Conservation (phyloP, 2,888 invertebrate species). For the Ichneumon xanthorius region DNA sequence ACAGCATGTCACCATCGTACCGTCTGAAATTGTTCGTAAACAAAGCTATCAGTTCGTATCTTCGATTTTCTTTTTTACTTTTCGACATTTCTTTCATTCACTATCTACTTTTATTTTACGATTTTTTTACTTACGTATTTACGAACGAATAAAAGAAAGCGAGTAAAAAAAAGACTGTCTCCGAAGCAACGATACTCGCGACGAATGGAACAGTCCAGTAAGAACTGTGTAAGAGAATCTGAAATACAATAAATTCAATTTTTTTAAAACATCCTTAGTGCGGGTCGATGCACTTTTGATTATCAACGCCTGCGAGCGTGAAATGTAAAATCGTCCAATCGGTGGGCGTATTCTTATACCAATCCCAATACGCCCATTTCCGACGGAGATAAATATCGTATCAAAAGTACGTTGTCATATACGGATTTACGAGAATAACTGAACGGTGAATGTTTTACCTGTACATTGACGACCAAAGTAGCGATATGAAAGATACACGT, state of each 20-base stretch:
- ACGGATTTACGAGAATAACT: background rate
- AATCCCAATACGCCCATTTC: background rate
- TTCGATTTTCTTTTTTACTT: conserved; percentile 7
- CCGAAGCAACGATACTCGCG: conserved; percentile 86
- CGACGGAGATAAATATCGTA: background rate
- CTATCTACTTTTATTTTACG: background rate
- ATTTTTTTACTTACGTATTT: conserved; percentile 86
- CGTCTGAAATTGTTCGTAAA: conserved; percentile 77
- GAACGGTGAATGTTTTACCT: conserved; percentile 70
- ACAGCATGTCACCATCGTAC: conserved; percentile 86
- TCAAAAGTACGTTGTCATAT: background rate
- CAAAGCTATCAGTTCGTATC: background rate
- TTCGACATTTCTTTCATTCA: conserved; percentile 22
- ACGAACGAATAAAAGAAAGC: conserved; percentile 87
- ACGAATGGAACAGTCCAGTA: conserved; percentile 88
- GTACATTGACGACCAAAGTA: conserved; percentile 77
- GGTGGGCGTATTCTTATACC: background rate
- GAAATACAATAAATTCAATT: conserved; percentile 59
- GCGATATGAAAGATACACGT: conserved; percentile 79
- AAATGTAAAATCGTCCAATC: background rate
- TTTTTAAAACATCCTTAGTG: background rate
- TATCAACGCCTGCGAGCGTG: background rate
- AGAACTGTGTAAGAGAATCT: conserved; percentile 85
- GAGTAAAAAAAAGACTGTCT: conserved; percentile 86
- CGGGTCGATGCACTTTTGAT: background rate